Evolutionary conservation across 2,888 invertebrate species (phyloP), one percentile per base, ranked within the genome.

Genomic region (Microplitis manilae): DNA sequence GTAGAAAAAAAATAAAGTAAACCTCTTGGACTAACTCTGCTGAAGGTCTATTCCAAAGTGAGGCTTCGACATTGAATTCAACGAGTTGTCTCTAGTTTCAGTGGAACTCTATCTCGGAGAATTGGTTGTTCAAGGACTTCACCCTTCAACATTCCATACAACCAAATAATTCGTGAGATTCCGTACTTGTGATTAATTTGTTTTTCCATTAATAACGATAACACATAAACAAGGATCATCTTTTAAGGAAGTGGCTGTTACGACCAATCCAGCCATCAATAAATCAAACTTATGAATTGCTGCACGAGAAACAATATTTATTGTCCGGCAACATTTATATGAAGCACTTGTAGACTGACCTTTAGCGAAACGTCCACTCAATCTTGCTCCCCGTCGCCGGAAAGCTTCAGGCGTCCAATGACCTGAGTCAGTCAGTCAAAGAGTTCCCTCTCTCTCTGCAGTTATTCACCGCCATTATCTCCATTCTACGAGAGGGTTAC

Each of bases 401-500:
- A 13, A 13, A 13, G 50, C 50, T 50, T 9, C 50, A 13, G 50
- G 8, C 50, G 9, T 8, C 13, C 13, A 50, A 50, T 50, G 50
- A 8, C 50, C 13, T 7, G 50, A 50, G 50, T 50, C 13, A 13
- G 50, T 13, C 30, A 30, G 30, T 30, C 30, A 30, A 30, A 30
- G 30, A 2, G 30, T 30, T 30, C 30, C 4, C 60, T 20, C 70
- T 50, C 70, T 60, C 50, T 50, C 62, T 64, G 60, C 72, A 40
- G 41, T 41, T 41, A n/a, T 61, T 59, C 72, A 67, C 38, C 68
- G 82, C 50, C 30, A 30, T 83, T 81, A 82, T 84, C 82, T 81
- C 81, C 76, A 40, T 67, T 68, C 60, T 40, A 73, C 30, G 68
- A 61, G 62, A 68, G 77, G 82, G 82, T 84, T 84, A 83, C 84